Evolutionary conservation across 2,888 invertebrate genomes (phyloP).

Genomic region (Abrostola triplasia): DNA sequence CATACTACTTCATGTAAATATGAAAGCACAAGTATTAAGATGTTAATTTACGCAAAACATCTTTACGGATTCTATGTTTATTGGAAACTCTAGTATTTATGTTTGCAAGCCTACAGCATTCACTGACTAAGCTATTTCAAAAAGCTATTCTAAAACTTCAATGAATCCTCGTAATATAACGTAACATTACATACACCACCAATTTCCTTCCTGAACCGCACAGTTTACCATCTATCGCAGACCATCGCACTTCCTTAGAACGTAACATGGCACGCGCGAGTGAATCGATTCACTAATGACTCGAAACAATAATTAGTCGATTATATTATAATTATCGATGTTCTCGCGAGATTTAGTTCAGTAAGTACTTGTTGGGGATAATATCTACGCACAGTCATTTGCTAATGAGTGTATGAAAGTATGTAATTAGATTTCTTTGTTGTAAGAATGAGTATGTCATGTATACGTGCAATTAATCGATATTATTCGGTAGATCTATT

Average conservation of each 20-base stretch:
- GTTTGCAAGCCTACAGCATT: too few species aligned
- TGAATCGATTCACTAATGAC: conserved; percentile 44
- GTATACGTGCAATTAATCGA: background rate
- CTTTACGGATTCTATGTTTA: too few species aligned
- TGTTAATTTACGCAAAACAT: too few species aligned
- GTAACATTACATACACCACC: conserved; percentile 4
- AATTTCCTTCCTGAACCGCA: conserved; percentile 46
- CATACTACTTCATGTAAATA: too few species aligned
- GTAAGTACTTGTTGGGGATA: conserved; percentile 21
- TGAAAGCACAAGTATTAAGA: too few species aligned
- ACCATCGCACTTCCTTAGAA: conserved; percentile 43
- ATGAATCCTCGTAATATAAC: conserved; percentile 2
- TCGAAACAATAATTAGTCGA: conserved; percentile 52
- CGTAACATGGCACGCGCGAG: conserved; percentile 43
- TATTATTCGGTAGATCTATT: background rate
- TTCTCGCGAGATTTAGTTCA: conserved; percentile 41
- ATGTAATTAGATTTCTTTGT: conserved; percentile 2
- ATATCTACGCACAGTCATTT: conserved; percentile 23
- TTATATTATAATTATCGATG: conserved; percentile 43
- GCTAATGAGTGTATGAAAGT: conserved; percentile 27
- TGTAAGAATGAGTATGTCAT: background rate
- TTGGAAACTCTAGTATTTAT: too few species aligned
- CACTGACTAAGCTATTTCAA: background rate
- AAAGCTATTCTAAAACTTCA: background rate
- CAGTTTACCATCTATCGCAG: conserved; percentile 28